These are phyloP conservation scores for Philereme transversata DNA, from an alignment of 2,888 invertebrate genomes.

Conservation along the genomic window DNA sequence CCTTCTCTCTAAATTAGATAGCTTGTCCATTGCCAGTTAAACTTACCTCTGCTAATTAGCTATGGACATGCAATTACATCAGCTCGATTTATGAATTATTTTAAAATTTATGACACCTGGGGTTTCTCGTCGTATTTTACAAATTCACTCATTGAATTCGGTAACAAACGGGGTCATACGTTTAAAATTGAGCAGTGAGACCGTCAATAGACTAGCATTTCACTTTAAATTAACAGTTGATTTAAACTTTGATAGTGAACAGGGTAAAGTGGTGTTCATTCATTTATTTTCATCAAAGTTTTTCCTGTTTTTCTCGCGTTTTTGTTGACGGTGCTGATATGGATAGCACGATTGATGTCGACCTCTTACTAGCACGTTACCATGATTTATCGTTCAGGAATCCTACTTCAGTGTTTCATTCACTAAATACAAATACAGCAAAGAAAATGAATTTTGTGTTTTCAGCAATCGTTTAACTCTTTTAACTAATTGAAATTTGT, in stretches of 20 bases:
- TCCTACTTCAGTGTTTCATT: constrained; percentile 17
- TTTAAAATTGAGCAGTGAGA: neutral
- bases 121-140: neutral
- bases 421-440: constrained; percentile 15
- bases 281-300: constrained; percentile 33
- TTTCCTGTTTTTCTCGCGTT: constrained; percentile 64
- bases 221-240: constrained; percentile 14
- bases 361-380: constrained; percentile 60
- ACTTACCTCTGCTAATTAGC: too few relatives aligned
- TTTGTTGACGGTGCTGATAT: constrained; percentile 56
- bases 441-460: too few relatives aligned
- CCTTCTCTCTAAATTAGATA: too few relatives aligned
- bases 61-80: too few relatives aligned
- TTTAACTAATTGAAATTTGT: too few relatives aligned
- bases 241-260: constrained; percentile 15
- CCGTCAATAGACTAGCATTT: constrained; percentile 3
- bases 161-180: neutral
- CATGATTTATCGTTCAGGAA: constrained; percentile 62
- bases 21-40: too few relatives aligned
- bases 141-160: neutral
- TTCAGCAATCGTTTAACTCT: too few relatives aligned
- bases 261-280: constrained; percentile 19
- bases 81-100: too few relatives aligned
- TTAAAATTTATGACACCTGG: too few relatives aligned
- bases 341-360: constrained; percentile 67